Evolutionary conservation across 2,797 vertebrate species (phyloP).

Genomic region (Sebastiscus tertius): DNA sequence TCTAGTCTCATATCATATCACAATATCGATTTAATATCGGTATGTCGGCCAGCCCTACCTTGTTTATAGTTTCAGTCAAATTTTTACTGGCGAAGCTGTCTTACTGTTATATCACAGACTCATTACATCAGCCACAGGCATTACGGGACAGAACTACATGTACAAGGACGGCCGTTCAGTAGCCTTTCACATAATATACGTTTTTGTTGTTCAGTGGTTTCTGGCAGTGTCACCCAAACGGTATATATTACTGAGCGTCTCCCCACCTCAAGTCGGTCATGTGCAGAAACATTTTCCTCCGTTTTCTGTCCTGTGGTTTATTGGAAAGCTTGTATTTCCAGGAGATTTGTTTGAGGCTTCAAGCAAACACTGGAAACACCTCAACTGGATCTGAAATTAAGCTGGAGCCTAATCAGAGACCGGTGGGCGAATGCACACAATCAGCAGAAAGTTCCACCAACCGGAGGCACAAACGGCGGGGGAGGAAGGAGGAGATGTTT

Average conservation of each 20-base stretch:
- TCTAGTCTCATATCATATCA: too few species aligned
- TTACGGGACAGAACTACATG: neutral
- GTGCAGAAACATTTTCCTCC: slow-evolving; percentile 64
- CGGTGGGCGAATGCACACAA: slow-evolving; percentile 50
- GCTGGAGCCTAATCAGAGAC: slow-evolving; percentile 62
- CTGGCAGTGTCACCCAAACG: slow-evolving; percentile 34
- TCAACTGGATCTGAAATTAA: slow-evolving; percentile 73
- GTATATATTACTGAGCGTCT: slow-evolving; percentile 43
- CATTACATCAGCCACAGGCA: neutral
- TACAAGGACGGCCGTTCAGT: neutral
- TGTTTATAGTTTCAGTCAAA: neutral
- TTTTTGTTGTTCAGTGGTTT: slow-evolving; percentile 48
- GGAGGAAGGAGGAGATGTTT: slow-evolving; percentile 36
- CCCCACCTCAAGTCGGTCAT: slow-evolving; percentile 40
- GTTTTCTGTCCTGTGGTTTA: slow-evolving; percentile 59
- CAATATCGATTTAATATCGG: too few species aligned
- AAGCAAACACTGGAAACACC: slow-evolving; percentile 72
- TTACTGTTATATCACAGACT: neutral
- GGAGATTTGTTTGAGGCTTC: slow-evolving; percentile 72
- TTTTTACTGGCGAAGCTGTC: neutral
- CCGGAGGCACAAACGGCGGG: slow-evolving; percentile 32
- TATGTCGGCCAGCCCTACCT: too few species aligned
- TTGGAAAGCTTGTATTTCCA: slow-evolving; percentile 65
- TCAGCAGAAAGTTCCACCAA: slow-evolving; percentile 67
- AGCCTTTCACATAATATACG: slow-evolving; percentile 29